These are phyloP conservation scores for Microcebus murinus DNA, from an alignment of 2,113 vertebrate species.

Conservation along the genomic window DNA sequence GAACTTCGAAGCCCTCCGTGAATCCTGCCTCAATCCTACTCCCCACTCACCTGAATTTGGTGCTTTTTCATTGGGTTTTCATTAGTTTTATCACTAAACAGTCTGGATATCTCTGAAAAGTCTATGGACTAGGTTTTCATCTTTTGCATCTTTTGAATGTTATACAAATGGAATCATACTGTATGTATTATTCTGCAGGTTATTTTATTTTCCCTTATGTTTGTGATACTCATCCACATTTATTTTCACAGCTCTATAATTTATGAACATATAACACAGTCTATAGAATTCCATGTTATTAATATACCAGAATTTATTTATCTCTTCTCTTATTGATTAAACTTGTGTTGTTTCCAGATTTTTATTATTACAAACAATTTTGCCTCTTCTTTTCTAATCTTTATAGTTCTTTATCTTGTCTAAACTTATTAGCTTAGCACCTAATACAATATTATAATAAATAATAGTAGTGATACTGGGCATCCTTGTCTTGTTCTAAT, in stretches of 20 bases:
- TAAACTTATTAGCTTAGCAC: neutral
- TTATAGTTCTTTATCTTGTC: neutral
- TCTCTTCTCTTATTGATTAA: neutral
- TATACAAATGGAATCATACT: neutral
- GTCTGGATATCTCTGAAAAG: neutral
- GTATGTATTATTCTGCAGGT: neutral
- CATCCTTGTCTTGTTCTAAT: neutral
- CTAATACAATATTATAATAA: neutral
- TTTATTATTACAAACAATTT: neutral
- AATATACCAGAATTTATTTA: neutral
- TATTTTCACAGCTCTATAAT: neutral
- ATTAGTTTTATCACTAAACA: neutral
- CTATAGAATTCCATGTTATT: neutral
- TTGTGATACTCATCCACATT: neutral
- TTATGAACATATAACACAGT: neutral
- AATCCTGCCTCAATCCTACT: neutral
- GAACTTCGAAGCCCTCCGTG: neutral
- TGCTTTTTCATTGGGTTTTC: neutral
- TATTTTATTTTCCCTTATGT: neutral
- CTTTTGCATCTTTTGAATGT: constrained; percentile 12
- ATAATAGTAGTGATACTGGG: neutral
- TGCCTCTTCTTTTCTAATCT: neutral
- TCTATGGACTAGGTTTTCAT: neutral
- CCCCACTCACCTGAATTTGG: neutral
- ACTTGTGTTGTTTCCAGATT: neutral